phyloP scores from a whole-genome alignment of 2,113 vertebrate species.

The Mus spicilegus region DNA sequence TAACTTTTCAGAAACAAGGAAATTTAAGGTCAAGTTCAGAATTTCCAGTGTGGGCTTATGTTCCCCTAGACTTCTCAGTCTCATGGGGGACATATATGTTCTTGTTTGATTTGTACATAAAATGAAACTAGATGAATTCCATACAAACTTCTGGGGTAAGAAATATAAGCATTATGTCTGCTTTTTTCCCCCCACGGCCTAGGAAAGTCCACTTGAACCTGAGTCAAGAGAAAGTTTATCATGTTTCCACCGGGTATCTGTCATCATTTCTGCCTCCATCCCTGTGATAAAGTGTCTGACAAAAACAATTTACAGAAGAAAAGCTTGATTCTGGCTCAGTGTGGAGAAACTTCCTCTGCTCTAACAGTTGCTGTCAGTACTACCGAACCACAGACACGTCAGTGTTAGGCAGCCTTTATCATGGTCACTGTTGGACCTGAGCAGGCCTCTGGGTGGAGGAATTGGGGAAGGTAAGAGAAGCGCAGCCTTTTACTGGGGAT shows the following conservation, averaged over 20 bases:
- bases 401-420: not conserved
- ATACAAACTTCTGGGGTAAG: not conserved
- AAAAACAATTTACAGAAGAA: not conserved
- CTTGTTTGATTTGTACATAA: not conserved
- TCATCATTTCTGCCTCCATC: not conserved
- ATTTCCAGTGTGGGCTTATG: not conserved
- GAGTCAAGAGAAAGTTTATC: not conserved
- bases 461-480: too few relatives aligned
- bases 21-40: not conserved
- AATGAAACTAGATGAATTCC: not conserved
- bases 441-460: too few relatives aligned
- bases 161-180: not conserved
- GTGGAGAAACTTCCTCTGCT: not conserved
- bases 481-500: too few relatives aligned
- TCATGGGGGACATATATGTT: not conserved
- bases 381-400: not conserved
- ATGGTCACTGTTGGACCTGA: too few relatives aligned
- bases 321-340: not conserved
- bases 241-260: not conserved
- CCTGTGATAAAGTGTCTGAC: not conserved
- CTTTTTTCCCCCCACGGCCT: not conserved
- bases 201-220: not conserved
- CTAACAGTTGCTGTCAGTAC: not conserved
- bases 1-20: conserved; percentile 29
- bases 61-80: not conserved